Evolutionary conservation across 1,140 invertebrate genomes (phyloP).

Genomic region (Drosophila quadrilineata): DNA sequence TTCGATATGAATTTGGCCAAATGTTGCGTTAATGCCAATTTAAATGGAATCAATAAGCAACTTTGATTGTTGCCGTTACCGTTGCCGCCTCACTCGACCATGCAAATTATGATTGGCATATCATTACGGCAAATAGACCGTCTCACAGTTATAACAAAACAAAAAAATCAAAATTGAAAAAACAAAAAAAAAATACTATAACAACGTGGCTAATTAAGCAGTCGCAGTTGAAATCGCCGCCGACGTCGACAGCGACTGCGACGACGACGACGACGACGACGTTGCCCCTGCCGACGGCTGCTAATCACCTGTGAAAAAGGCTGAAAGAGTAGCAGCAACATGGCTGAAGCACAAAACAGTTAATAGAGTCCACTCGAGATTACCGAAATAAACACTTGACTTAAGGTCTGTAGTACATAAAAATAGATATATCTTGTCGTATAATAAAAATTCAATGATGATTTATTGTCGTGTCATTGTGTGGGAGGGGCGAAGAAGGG

Average conservation of each 20-base stretch:
- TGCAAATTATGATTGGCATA: conserved; percentile 73
- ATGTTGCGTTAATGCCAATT: conserved; percentile 55
- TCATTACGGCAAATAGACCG: conserved; percentile 55
- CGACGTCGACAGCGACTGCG: conserved; percentile 36
- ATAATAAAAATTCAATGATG: conserved; percentile 48
- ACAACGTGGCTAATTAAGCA: conserved; percentile 58
- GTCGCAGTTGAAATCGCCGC: conserved; percentile 38
- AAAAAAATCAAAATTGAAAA: background rate
- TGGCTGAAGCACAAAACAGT: conserved; percentile 29
- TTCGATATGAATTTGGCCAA: conserved; percentile 33
- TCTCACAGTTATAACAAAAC: background rate
- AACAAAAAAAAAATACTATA: background rate
- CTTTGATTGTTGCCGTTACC: too few species aligned
- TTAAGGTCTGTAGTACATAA: conserved; percentile 49
- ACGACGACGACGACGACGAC: too few species aligned
- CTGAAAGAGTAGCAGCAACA: conserved; percentile 54
- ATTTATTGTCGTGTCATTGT: conserved; percentile 65
- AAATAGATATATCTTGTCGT: conserved; percentile 61
- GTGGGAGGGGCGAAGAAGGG: too few species aligned
- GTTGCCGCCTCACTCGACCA: conserved; percentile 37
- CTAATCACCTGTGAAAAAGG: conserved; percentile 73
- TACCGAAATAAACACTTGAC: conserved; percentile 57
- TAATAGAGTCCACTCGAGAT: conserved; percentile 1
- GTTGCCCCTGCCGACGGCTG: too few species aligned
- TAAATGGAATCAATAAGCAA: conserved; percentile 70